These are phyloP conservation scores for Mesitornis unicolor DNA, from an alignment of 2,113 vertebrate species.

Conservation along the genomic window DNA sequence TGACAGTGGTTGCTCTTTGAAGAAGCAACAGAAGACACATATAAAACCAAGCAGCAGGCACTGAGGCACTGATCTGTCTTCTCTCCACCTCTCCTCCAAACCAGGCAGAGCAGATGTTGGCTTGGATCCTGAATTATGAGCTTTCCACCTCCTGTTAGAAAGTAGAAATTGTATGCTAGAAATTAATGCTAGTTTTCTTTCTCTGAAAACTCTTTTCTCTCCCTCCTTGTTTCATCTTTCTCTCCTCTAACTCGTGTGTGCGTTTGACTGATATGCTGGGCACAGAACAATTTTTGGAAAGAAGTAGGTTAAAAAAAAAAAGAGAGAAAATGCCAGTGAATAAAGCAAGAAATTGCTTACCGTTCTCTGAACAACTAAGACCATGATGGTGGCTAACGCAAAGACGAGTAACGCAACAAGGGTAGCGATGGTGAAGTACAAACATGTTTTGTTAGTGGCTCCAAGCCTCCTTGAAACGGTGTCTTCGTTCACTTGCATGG, in stretches of 20 bases:
- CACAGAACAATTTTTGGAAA: background rate
- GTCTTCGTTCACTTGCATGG: conserved; percentile 60
- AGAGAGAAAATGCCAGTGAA: background rate
- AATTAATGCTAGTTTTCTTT: background rate
- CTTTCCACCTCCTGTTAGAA: background rate
- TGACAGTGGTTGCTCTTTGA: background rate
- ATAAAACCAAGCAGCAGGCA: background rate
- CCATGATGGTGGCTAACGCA: conserved; percentile 69
- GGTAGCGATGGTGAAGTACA: conserved; percentile 52
- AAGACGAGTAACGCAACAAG: conserved; percentile 58
- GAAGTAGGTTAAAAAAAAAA: background rate
- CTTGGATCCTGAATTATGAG: background rate
- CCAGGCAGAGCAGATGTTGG: background rate
- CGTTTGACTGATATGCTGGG: background rate
- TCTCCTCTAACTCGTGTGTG: background rate
- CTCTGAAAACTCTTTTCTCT: background rate
- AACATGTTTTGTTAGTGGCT: conserved; percentile 10
- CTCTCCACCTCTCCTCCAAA: background rate
- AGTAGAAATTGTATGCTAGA: background rate
- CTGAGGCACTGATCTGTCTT: background rate
- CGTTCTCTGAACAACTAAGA: conserved; percentile 63
- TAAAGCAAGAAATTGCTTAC: conserved; percentile 49
- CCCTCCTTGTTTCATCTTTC: background rate
- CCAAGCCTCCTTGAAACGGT: background rate
- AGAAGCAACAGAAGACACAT: background rate